These are phyloP conservation scores for Naso thynnoides DNA, from an alignment of 2,797 vertebrate genomes.

Conservation along the genomic window DNA sequence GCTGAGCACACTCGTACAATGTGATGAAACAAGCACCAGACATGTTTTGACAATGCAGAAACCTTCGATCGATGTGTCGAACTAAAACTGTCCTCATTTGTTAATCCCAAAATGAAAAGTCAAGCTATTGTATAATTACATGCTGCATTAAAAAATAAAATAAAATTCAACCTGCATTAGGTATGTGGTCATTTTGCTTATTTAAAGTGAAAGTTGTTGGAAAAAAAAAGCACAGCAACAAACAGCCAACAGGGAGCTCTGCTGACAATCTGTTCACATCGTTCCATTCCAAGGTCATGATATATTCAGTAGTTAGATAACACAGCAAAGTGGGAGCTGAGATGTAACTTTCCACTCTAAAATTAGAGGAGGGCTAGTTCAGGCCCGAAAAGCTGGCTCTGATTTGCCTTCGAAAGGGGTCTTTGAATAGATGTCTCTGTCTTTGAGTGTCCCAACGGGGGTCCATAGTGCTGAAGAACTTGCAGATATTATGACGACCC, in stretches of 20 bases:
- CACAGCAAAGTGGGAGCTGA: slow-evolving; percentile 43
- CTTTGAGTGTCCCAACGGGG: slow-evolving; percentile 22
- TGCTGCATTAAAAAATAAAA: slow-evolving; percentile 26
- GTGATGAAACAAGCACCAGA: slow-evolving; percentile 56
- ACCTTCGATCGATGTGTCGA: slow-evolving; percentile 15
- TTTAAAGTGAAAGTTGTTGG: slow-evolving; percentile 20
- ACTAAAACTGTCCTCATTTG: slow-evolving; percentile 8
- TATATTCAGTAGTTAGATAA: slow-evolving; percentile 53
- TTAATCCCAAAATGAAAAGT: slow-evolving; percentile 28
- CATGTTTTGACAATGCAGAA: slow-evolving; percentile 44
- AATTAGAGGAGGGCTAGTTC: slow-evolving; percentile 40
- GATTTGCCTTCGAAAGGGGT: slow-evolving; percentile 24
- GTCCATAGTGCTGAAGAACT: slow-evolving; percentile 8
- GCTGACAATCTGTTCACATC: slow-evolving; percentile 28
- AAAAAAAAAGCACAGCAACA: slow-evolving; percentile 44
- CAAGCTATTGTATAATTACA: slow-evolving; percentile 23
- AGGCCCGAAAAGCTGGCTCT: slow-evolving; percentile 28
- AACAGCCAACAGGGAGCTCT: slow-evolving; percentile 21
- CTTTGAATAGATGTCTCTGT: slow-evolving; percentile 26
- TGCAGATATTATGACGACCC: slow-evolving; percentile 18
- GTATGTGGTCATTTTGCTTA: slow-evolving; percentile 16
- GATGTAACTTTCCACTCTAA: slow-evolving; percentile 48
- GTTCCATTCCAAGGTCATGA: slow-evolving; percentile 41
- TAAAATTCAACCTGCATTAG: slow-evolving; percentile 9
- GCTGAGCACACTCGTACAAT: slow-evolving; percentile 40